Evolutionary conservation across 1,140 invertebrate species (phyloP).

Genomic region (Pemphigus obesinymphae): DNA sequence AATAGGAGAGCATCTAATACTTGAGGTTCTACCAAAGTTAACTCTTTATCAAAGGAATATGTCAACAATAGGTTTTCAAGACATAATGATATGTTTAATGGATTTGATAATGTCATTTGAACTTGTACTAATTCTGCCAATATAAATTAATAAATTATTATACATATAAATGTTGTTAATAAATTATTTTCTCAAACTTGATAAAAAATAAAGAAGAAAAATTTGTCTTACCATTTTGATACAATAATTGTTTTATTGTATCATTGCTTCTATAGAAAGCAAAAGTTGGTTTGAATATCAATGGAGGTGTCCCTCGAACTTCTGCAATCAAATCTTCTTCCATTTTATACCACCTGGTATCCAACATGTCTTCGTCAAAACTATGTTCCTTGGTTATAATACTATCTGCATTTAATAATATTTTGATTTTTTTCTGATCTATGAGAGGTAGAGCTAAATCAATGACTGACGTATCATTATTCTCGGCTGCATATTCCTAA

Average conservation of each 20-base stretch:
- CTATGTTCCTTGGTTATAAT: constrained; percentile 34
- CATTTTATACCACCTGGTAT: constrained; percentile 58
- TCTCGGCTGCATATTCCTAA: constrained; percentile 34
- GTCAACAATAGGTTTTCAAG: constrained; percentile 34
- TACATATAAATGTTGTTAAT: not conserved
- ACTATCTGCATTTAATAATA: constrained; percentile 32
- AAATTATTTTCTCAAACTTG: not conserved
- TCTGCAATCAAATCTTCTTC: constrained; percentile 73
- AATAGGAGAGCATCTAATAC: constrained; percentile 18
- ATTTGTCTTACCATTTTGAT: constrained; percentile 65
- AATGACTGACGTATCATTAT: not conserved
- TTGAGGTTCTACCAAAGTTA: not conserved
- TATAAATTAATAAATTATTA: not conserved
- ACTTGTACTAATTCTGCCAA: constrained; percentile 31
- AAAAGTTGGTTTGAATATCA: constrained; percentile 72
- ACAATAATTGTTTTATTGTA: constrained; percentile 62
- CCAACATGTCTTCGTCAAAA: constrained; percentile 48
- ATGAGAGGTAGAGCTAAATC: constrained; percentile 24
- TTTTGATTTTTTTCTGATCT: constrained; percentile 29
- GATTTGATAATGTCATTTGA: constrained; percentile 41
- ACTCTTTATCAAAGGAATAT: constrained; percentile 6
- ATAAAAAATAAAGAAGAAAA: constrained; percentile 10
- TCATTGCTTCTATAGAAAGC: constrained; percentile 63
- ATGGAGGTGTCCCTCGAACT: constrained; percentile 62
- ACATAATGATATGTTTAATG: constrained; percentile 38